Percentiles rank a stretch among this genome's conserved stretches.
phyloP scores from a whole-genome alignment of 2,888 invertebrate genomes.

The Pemphredon lugubris region DNA sequence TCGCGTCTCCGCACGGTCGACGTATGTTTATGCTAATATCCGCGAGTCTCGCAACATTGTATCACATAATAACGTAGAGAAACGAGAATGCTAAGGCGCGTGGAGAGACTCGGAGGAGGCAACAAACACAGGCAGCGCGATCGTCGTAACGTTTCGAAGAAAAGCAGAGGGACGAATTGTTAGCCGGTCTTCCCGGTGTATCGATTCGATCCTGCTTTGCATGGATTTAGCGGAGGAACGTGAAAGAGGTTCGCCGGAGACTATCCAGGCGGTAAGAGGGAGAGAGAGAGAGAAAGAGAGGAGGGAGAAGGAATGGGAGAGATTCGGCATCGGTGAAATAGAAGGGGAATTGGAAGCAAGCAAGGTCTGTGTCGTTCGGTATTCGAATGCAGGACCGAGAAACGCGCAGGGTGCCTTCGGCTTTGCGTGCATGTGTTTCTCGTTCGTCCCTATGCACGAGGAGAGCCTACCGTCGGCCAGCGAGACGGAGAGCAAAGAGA shows the following conservation, averaged over 20 bases:
- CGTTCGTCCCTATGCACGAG: slow-evolving; percentile 54
- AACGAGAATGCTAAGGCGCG: too few relatives aligned
- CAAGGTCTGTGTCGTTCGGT: slow-evolving; percentile 50
- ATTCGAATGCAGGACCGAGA: slow-evolving; percentile 50
- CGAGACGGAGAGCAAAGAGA: slow-evolving; percentile 35
- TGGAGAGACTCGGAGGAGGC: too few relatives aligned
- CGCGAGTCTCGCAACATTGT: slow-evolving; percentile 8
- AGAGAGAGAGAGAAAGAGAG: slow-evolving; percentile 7
- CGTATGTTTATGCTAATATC: slow-evolving; percentile 53
- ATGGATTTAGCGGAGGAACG: slow-evolving; percentile 13
- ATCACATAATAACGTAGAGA: slow-evolving; percentile 1
- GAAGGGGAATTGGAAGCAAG: slow-evolving; percentile 51
- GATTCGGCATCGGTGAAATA: slow-evolving; percentile 55
- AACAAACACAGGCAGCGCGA: too few relatives aligned
- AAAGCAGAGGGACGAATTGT: not conserved
- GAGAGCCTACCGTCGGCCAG: slow-evolving; percentile 20
- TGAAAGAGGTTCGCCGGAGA: not conserved
- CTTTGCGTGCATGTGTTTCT: slow-evolving; percentile 62
- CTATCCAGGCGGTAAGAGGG: not conserved
- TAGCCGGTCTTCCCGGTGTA: slow-evolving; percentile 7
- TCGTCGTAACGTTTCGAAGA: not conserved
- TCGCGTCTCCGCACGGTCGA: slow-evolving; percentile 19
- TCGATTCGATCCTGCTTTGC: slow-evolving; percentile 40
- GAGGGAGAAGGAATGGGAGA: slow-evolving; percentile 9
- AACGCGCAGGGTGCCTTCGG: slow-evolving; percentile 30